Evolutionary conservation across 1,140 invertebrate genomes (phyloP), one percentile per base, ranked within the genome.

Genomic region (Diorhabda sublineata): DNA sequence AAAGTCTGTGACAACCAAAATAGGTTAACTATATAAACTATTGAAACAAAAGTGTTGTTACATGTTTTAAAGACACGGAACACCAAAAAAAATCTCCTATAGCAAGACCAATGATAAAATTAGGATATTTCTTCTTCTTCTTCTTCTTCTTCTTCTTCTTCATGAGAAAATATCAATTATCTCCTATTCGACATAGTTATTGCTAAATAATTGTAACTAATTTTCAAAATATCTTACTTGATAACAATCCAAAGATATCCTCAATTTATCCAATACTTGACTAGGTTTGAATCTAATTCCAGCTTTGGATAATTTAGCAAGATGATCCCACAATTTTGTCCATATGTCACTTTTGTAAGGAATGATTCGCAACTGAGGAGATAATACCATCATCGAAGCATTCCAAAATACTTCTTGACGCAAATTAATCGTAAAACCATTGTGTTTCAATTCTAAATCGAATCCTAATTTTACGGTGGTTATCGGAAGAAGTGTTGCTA

Each of bases 291-390:
- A 92, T 66, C 89, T 85, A 3, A 84, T 82, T 75, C 84, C 85
- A 59, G 84, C 85, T 68, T 85, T 85, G 64, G 84, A 84, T 67
- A 80, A 82, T 77, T 83, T 83, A 42, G 81, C 80, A 5, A 92
- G 82, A 69, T 87, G 85, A 65, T 91, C 89, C 91, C 91, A 94
- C 42, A 95, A 78, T 71, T 87, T 85, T 5, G 91, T 93, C 92
- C 92, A 95, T 60, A 92, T 86, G 78, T 95, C 92, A 59, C 87
- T 87, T 66, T 88, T 83, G 79, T 93, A 93, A 61, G 92, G 91
- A 43, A 90, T 86, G 41, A 94, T 83, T 64, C 92, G 84, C 76
- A 94, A 92, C 60, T 92, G 87, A 2, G 91, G 92, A 1, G 91
- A 91, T 42, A 95, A 81, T 26, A 95, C 82, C 88, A 93, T 92